Evolutionary conservation across 2,113 vertebrate species (phyloP).

Genomic region (Spea bombifrons): DNA sequence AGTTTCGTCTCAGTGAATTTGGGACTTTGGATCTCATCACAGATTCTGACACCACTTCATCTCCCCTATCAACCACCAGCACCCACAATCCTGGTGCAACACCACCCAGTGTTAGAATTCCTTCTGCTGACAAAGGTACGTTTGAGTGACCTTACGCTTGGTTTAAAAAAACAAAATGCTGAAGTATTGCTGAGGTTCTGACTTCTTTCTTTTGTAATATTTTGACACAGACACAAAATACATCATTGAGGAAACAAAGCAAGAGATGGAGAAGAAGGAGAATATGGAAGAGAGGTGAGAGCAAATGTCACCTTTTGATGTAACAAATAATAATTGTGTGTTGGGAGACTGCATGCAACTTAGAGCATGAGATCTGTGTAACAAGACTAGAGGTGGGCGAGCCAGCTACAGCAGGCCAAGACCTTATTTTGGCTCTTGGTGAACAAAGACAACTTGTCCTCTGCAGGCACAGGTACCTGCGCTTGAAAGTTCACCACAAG

Average conservation of each 20-base stretch:
- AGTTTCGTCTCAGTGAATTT: constrained; percentile 98
- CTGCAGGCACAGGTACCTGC: too few relatives aligned
- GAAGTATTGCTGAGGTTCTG: too few relatives aligned
- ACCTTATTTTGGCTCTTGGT: too few relatives aligned
- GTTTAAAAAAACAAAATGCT: neutral
- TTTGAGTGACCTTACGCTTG: neutral
- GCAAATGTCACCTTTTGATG: neutral
- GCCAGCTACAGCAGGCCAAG: too few relatives aligned
- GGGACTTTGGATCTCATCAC: constrained; percentile 94
- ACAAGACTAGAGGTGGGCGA: too few relatives aligned
- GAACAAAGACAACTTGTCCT: too few relatives aligned
- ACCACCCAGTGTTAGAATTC: neutral
- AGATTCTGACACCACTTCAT: constrained; percentile 56
- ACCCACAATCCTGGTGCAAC: constrained; percentile 3
- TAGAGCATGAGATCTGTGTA: too few relatives aligned
- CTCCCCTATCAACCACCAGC: neutral
- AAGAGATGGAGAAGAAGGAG: constrained; percentile 32
- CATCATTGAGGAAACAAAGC: neutral
- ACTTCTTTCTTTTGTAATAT: neutral
- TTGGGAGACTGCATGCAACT: too few relatives aligned
- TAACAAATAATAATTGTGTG: too few relatives aligned
- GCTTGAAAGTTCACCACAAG: too few relatives aligned
- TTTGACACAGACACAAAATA: neutral
- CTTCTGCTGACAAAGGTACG: constrained; percentile 47
- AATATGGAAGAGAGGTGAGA: constrained; percentile 4